Evolutionary conservation across 2,113 vertebrate species (phyloP), one percentile per base, ranked within the genome.

Genomic region (Danio rerio): DNA sequence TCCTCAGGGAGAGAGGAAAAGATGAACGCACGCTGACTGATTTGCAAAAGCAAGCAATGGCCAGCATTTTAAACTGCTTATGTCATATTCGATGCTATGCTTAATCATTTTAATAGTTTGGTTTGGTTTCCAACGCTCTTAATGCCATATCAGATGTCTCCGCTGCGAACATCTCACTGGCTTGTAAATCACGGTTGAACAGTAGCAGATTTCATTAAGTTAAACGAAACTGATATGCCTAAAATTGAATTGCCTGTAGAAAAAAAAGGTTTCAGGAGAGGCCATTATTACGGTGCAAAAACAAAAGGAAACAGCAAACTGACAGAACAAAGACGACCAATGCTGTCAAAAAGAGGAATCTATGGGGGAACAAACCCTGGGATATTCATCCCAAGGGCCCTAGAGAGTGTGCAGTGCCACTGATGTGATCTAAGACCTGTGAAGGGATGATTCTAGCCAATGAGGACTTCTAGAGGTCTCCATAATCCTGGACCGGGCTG

Each of bases 241-340:
- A 40, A n/a, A 75, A 50, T 50, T 9, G 8, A 62, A 77, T 62
- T 62, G 13, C 12, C 43, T 13, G 50, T 40, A 45, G 40, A 42
- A 61, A 62, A 18, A 5, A 74, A 59, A 0, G 8, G 7, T 62
- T 74, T 62, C 4, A 62, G 18, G 2, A 50, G 49, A 62, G 12
- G 76, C 50, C 58, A 21, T 66, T 40, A 62, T 52, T 61, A 18
- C 55, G 16, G n/a, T 45, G 65, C 45, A 31, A 79, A 62, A 55
- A 55, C 7, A 75, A 47, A 18, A 40, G 3, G 7, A 55, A n/a
- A 59, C 52, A 16, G 63, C 45, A 31, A 52, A 61, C 49, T 50
- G 9, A 53, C n/a, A 42, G 49, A 18, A 7, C 2, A 43, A 7
- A 65, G 20, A 82, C 20, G 43, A 71, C 43, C 21, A 55, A 81